phyloP scores from a whole-genome alignment of 1,140 invertebrate species.

The Cydia amplana region DNA sequence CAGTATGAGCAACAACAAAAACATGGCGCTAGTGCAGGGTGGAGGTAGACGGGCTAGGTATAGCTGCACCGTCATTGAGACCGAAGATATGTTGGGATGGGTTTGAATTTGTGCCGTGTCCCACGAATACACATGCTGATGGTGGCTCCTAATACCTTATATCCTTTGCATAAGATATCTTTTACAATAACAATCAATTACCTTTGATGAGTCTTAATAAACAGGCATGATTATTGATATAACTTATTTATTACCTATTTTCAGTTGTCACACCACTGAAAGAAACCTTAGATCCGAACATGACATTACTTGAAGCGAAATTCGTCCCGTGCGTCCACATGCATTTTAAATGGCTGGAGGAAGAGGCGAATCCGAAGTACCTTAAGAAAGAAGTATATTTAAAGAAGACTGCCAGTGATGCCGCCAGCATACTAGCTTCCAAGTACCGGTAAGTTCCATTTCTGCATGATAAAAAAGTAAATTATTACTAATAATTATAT shows the following conservation, averaged over 20 bases:
- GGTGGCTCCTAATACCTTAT: too few relatives aligned
- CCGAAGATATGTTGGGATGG: too few relatives aligned
- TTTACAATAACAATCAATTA: too few relatives aligned
- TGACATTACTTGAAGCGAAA: constrained; percentile 83
- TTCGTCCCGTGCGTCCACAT: constrained; percentile 88
- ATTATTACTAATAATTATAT: too few relatives aligned
- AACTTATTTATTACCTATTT: constrained; percentile 50
- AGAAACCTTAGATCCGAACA: constrained; percentile 80
- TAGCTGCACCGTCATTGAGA: too few relatives aligned
- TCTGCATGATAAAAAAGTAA: not conserved
- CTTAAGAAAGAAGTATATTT: constrained; percentile 65
- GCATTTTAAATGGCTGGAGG: constrained; percentile 81
- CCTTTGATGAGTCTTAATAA: not conserved
- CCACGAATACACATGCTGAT: too few relatives aligned
- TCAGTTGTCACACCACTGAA: constrained; percentile 89
- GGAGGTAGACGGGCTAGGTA: too few relatives aligned
- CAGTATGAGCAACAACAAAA: too few relatives aligned
- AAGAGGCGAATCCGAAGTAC: constrained; percentile 47
- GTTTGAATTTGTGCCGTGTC: too few relatives aligned
- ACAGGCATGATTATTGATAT: not conserved
- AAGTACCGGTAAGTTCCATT: constrained; percentile 62
- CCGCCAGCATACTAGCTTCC: constrained; percentile 68
- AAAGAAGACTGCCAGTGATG: constrained; percentile 63
- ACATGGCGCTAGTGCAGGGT: too few relatives aligned
- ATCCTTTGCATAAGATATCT: too few relatives aligned